Conservation (phyloP, 2,797 vertebrate species). For the Melopsittacus undulatus region DNA sequence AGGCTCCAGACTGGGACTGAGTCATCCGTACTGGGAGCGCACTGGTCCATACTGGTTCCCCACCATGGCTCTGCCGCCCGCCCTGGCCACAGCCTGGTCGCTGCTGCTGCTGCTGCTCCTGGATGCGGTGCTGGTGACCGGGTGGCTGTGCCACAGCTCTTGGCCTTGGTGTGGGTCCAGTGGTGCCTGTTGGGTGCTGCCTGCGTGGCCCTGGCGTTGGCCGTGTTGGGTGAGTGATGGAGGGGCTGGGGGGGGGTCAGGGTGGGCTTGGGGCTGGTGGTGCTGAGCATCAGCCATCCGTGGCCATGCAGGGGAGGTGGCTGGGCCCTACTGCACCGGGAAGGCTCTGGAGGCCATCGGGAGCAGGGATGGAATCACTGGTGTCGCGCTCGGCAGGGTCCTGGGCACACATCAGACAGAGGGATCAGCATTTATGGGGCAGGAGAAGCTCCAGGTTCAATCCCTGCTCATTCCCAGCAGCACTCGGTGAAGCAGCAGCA, state of each 20-base stretch:
- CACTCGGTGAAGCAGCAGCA: neutral
- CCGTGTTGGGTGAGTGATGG: constrained; percentile 80
- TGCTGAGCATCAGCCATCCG: neutral
- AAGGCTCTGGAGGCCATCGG: constrained; percentile 79
- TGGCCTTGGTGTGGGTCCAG: constrained; percentile 78
- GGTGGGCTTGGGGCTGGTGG: no score
- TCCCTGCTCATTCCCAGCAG: neutral
- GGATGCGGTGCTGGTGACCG: neutral
- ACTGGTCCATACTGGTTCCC: neutral
- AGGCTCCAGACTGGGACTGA: neutral
- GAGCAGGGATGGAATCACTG: constrained; percentile 62
- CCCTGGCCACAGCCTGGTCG: neutral
- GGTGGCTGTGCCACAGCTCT: constrained; percentile 64
- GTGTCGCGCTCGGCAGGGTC: no score
- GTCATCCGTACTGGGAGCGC: neutral
- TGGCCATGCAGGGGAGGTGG: constrained; percentile 77
- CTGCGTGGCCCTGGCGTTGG: constrained; percentile 80
- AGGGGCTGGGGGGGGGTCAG: accelerated
- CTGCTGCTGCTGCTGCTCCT: constrained; percentile 48
- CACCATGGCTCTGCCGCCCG: neutral
- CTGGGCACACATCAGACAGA: neutral
- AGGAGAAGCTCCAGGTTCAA: neutral
- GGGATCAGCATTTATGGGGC: neutral
- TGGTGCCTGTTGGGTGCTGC: constrained; percentile 67
- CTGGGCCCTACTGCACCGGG: constrained; percentile 84